phyloP scores from a whole-genome alignment of 2,113 vertebrate genomes.

The Epinephelus lanceolatus region DNA sequence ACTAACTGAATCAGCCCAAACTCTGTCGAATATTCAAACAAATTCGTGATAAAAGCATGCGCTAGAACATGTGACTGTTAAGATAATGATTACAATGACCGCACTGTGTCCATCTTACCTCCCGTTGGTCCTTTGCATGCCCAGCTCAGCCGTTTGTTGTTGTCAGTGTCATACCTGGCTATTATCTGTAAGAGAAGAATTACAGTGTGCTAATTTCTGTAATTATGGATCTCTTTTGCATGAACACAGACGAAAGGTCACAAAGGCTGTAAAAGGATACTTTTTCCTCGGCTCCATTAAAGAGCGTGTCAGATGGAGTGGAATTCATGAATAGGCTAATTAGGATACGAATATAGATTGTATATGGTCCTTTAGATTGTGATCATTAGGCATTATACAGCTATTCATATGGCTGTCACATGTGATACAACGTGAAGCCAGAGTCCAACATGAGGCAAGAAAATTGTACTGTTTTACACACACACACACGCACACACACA shows the following conservation, averaged over 20 bases:
- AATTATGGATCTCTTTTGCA: constrained; percentile 36
- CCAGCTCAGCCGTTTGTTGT: constrained; percentile 2
- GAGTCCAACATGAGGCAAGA: neutral
- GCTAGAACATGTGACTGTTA: neutral
- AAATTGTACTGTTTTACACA: too few relatives aligned
- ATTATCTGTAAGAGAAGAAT: constrained; percentile 35
- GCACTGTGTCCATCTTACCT: constrained; percentile 4
- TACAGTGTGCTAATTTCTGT: constrained; percentile 27
- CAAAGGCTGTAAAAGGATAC: neutral
- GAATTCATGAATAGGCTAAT: constrained; percentile 6
- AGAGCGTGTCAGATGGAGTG: neutral
- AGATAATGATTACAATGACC: constrained; percentile 3
- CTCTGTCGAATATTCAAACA: neutral
- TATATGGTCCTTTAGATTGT: neutral
- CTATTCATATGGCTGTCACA: neutral
- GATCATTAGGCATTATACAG: neutral
- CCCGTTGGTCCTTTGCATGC: neutral
- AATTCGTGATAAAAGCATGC: neutral
- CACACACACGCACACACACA: too few relatives aligned
- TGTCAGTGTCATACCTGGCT: constrained; percentile 12
- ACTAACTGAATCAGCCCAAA: neutral
- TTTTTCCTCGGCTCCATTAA: neutral
- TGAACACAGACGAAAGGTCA: neutral
- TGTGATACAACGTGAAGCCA: neutral
- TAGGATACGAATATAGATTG: neutral